Evolutionary conservation across 2,113 vertebrate species (phyloP).

Genomic region (Meleagris gallopavo): DNA sequence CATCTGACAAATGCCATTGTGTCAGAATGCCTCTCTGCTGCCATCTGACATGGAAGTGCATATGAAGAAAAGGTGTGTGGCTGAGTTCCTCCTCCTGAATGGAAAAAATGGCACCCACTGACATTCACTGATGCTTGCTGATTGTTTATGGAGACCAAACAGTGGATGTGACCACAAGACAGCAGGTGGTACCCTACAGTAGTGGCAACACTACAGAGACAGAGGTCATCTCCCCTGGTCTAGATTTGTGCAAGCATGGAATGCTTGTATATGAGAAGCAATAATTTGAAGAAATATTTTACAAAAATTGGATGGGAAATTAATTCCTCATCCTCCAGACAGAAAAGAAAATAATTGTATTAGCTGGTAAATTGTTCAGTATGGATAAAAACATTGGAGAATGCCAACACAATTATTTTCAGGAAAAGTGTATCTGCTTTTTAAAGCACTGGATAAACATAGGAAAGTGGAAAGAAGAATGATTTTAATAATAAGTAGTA

Average conservation of each 20-base stretch:
- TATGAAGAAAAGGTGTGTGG: neutral
- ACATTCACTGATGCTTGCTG: no score
- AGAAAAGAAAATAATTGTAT: neutral
- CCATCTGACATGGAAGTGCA: no score
- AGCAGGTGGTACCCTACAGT: no score
- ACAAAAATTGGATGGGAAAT: neutral
- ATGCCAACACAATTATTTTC: neutral
- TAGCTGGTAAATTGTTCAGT: neutral
- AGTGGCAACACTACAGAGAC: no score
- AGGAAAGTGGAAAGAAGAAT: neutral
- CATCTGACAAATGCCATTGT: neutral
- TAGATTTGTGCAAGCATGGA: no score
- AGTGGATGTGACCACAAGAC: no score
- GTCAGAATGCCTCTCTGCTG: no score
- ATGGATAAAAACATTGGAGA: neutral
- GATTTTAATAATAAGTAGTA: neutral
- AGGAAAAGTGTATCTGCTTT: neutral
- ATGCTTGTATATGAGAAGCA: neutral
- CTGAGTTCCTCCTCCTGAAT: no score
- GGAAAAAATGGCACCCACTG: no score
- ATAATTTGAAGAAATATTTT: neutral
- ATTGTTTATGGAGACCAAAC: no score
- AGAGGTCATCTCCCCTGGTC: no score
- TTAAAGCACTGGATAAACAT: neutral
- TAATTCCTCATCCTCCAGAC: neutral